These are phyloP conservation scores for Heterohyrax brucei DNA, from an alignment of 2,797 vertebrate genomes.

Conservation along the genomic window DNA sequence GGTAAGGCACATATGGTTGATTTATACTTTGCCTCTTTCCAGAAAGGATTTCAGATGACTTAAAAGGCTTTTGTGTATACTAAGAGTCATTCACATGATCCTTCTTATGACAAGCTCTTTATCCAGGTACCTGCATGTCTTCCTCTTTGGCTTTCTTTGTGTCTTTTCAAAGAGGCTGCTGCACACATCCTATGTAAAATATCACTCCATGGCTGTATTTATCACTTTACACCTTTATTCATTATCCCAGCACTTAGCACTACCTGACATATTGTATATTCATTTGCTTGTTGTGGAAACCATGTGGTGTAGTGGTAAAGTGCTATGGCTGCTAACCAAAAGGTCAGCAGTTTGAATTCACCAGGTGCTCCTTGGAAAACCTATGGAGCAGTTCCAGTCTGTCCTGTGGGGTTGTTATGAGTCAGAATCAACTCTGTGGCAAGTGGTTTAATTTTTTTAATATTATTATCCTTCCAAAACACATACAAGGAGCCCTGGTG, in stretches of 20 bases:
- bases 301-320: not conserved
- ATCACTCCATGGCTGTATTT: not conserved
- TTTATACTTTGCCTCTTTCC: constrained; percentile 32
- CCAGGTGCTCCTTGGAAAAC: not conserved
- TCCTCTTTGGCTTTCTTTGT: not conserved
- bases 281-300: not conserved
- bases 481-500: too few relatives aligned
- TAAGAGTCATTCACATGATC: not conserved
- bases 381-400: too few relatives aligned
- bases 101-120: constrained; percentile 4
- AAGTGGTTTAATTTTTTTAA: too few relatives aligned
- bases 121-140: not conserved
- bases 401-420: too few relatives aligned
- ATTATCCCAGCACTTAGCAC: not conserved
- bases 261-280: not conserved
- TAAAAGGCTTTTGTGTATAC: constrained; percentile 43
- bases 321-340: not conserved
- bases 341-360: not conserved
- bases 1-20: not conserved
- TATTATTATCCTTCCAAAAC: too few relatives aligned
- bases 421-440: too few relatives aligned
- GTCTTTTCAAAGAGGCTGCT: not conserved
- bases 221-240: not conserved
- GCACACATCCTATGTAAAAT: not conserved
- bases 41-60: constrained; percentile 6